Percentiles rank a stretch among this genome's conserved stretches.
Evolutionary conservation across 2,113 vertebrate species (phyloP).

Genomic region (Glaucomys volans): DNA sequence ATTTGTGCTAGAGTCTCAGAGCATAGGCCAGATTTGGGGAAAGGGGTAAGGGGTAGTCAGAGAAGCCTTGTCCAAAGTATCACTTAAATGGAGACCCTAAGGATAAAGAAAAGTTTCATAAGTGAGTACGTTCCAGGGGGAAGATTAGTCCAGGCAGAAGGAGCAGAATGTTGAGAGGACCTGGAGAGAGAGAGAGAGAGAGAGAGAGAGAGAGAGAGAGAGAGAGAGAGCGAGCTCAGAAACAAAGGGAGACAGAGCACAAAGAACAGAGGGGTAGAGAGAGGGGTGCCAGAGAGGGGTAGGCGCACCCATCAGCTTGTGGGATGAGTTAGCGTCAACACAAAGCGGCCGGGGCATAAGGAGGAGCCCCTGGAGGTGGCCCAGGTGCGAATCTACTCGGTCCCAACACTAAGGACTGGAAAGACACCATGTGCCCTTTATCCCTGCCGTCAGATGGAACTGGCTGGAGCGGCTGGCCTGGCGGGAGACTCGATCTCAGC

Average conservation of each 20-base stretch:
- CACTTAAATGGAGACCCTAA: not conserved
- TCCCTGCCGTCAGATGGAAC: not conserved
- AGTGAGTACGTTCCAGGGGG: no score
- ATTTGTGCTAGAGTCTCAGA: not conserved
- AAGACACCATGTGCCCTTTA: not conserved
- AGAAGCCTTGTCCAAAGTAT: not conserved
- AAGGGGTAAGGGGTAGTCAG: not conserved
- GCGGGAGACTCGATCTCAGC: not conserved
- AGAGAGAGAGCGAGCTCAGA: no score
- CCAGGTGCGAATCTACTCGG: not conserved
- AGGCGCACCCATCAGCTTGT: no score
- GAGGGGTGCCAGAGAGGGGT: not conserved
- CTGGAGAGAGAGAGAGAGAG: not conserved
- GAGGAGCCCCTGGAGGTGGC: not conserved
- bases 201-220: no score
- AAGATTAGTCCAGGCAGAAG: not conserved
- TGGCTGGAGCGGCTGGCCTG: fast-evolving
- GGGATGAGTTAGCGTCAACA: not conserved
- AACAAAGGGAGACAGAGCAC: no score
- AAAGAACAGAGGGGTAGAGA: not conserved
- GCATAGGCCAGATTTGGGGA: not conserved
- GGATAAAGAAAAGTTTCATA: not conserved
- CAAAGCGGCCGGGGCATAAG: no score
- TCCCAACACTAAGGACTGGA: not conserved
- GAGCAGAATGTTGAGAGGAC: not conserved